Base-by-base conservation (phyloP, 2,888 invertebrate genomes). In the Acanthoscelides obtectus region DNA sequence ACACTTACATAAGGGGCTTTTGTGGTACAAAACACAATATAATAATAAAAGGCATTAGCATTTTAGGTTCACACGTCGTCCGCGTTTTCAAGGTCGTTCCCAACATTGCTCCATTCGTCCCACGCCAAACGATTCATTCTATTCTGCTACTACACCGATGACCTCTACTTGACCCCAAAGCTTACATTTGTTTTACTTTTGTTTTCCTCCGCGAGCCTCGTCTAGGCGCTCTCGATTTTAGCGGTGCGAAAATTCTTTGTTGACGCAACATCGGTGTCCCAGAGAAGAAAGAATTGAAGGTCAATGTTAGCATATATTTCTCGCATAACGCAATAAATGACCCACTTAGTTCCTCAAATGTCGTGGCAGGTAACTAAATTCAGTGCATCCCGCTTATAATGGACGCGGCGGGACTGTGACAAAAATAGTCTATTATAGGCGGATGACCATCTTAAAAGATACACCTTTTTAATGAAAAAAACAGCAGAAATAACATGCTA, bases 11-110 rank as follows among this genome's bases (percentile, higher is more conserved):
- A 45, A 45, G 45, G 45, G 45, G 45, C 45, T 45, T 45, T 45
- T 45, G 45, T 45, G 45, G 45, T 12, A 45, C 45, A 45, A 12
- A 45, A 45, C 45, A 45, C 45, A 45, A 45, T 45, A 45, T 45
- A 45, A 45, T 45, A 67, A 67, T 22, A 67, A 67, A 22, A 77
- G 73, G 63, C 74, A 79, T 79, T 79, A 78, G 77, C 79, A 80
- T 80, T 79, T 77, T 73, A 68, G 76, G 79, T 81, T 81, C 81
- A 80, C 81, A 81, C 81, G 45, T 45, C 81, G 80, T 80, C 79
- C 22, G 19, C 80, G 80, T 78, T 80, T 79, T 79, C 81, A 81
- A 81, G 81, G 81, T 73, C 81, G 76, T 81, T 81, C 80, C 79
- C 81, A 80, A 78, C 79, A 76, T 80, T 80, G 77, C 78, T 79